Conservation (phyloP, 2,888 invertebrate genomes). For the Xestia ashworthii region DNA sequence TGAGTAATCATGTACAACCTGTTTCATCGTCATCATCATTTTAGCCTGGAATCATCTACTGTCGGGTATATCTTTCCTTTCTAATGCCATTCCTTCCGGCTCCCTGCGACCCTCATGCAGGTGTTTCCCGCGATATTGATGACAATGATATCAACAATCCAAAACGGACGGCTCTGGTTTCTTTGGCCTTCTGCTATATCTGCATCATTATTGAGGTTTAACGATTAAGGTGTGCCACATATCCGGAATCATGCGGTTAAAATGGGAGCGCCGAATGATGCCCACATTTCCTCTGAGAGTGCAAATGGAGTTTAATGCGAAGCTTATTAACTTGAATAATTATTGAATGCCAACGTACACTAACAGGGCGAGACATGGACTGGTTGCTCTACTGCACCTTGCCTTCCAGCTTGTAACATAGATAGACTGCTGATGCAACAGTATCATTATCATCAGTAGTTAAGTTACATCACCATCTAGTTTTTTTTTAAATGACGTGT, state of each 20-base stretch:
- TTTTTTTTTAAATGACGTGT: no score
- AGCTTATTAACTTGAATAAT: background rate
- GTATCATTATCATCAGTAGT: no score
- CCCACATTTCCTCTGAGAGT: background rate
- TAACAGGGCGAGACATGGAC: background rate
- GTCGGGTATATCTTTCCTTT: background rate
- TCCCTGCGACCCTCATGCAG: background rate
- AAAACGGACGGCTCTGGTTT: background rate
- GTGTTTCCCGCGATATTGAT: background rate
- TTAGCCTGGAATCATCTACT: background rate
- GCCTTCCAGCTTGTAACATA: background rate
- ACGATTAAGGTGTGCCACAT: no score
- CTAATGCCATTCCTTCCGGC: background rate
- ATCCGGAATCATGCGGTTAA: background rate
- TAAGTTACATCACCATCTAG: no score
- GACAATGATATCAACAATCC: background rate
- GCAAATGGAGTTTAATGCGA: background rate
- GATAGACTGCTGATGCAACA: background rate
- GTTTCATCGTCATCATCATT: background rate
- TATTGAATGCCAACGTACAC: background rate
- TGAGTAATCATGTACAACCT: conserved; percentile 63
- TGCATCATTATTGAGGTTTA: no score
- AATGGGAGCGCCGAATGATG: background rate
- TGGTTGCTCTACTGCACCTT: background rate
- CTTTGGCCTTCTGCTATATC: no score